Conservation (phyloP, 1,140 invertebrate genomes). For the Coptotermes formosanus region DNA sequence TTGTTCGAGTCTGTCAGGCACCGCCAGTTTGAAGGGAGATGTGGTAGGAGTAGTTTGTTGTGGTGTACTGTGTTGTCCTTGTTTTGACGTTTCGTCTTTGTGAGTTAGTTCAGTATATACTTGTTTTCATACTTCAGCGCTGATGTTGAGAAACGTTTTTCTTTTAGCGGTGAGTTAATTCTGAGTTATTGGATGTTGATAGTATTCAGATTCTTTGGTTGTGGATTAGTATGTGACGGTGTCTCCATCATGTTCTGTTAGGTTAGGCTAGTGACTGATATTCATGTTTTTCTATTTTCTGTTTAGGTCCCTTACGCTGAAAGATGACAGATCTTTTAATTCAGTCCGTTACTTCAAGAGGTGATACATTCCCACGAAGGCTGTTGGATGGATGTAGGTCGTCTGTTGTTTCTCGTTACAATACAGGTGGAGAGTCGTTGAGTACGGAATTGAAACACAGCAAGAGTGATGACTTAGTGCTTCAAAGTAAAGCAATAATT, state of each 20-base stretch:
- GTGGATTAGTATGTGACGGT: no score
- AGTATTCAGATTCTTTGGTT: no score
- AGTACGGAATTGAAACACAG: slow-evolving; percentile 41
- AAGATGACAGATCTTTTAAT: slow-evolving; percentile 48
- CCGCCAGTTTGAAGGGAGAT: slow-evolving; percentile 4
- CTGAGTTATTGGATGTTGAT: neutral
- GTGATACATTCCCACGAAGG: slow-evolving; percentile 35
- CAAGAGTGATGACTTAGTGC: slow-evolving; percentile 45
- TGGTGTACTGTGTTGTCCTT: neutral
- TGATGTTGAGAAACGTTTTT: neutral
- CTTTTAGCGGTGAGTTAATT: neutral
- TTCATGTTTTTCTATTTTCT: neutral
- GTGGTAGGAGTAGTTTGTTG: neutral
- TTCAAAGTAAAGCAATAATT: slow-evolving; percentile 37
- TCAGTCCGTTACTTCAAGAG: slow-evolving; percentile 39
- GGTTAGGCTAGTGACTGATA: neutral
- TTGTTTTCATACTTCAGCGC: neutral
- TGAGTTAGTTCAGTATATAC: neutral
- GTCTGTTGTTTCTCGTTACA: slow-evolving; percentile 44
- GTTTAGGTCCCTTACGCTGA: neutral
- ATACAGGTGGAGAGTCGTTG: slow-evolving; percentile 46
- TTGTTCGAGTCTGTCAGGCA: neutral
- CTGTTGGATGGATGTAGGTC: slow-evolving; percentile 39
- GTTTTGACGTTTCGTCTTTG: neutral
- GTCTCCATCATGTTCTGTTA: neutral